A percentile compares a stretch with the other conserved stretches of the same genome.
Conservation (phyloP, 2,113 vertebrate species). For the Arizona elegans region DNA sequence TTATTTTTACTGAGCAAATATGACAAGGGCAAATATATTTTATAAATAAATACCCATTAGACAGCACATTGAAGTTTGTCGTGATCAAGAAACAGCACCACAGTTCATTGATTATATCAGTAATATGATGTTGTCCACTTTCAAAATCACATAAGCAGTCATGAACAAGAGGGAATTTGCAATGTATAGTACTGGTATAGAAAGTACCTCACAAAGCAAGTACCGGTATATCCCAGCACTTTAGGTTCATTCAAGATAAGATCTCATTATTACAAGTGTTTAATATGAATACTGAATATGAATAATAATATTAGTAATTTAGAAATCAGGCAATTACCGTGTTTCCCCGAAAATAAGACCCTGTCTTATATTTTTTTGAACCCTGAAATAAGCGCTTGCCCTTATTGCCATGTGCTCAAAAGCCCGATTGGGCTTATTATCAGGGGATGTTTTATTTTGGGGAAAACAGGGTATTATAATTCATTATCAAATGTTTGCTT, state of each 20-base stretch:
- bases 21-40: slow-evolving; percentile 7
- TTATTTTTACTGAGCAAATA: not conserved
- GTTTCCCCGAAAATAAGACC: too few species aligned
- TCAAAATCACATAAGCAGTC: not conserved
- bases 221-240: not conserved
- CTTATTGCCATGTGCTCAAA: too few species aligned
- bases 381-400: too few species aligned
- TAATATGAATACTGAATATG: not conserved
- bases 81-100: not conserved
- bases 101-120: not conserved
- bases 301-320: not conserved
- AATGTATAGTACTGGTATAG: not conserved
- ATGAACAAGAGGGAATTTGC: not conserved
- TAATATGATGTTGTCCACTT: not conserved
- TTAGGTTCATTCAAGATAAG: not conserved
- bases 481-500: not conserved
- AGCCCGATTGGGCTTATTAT: too few species aligned
- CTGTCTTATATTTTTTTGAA: too few species aligned
- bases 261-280: not conserved
- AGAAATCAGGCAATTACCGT: not conserved
- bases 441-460: too few species aligned
- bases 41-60: not conserved
- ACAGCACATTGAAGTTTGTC: not conserved
- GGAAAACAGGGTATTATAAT: too few species aligned
- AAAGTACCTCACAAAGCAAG: not conserved